Percentiles rank a stretch among this genome's conserved stretches.
Conservation (phyloP, 2,797 vertebrate genomes). For the Enteromius anoplus region DNA sequence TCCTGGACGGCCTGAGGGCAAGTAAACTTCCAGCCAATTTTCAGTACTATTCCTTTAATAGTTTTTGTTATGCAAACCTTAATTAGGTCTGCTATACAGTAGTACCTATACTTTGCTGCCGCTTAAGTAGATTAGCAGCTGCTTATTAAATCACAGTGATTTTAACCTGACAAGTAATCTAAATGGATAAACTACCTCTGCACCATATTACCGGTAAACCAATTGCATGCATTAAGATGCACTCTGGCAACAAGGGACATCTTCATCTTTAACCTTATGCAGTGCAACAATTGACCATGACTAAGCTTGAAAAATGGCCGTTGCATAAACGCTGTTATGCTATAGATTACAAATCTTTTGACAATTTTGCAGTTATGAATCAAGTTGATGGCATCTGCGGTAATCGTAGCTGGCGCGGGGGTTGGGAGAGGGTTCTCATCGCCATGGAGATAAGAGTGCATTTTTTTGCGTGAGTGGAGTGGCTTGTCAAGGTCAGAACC, state of each 20-base stretch:
- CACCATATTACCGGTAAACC: not conserved
- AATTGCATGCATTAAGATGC: not conserved
- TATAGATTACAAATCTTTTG: slow-evolving; percentile 43
- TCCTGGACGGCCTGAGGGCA: not conserved
- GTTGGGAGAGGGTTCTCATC: slow-evolving; percentile 44
- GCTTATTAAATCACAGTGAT: slow-evolving; percentile 22
- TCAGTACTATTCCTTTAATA: not conserved
- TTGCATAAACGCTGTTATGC: slow-evolving; percentile 20
- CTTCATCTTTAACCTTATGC: slow-evolving; percentile 25
- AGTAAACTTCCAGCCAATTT: not conserved
- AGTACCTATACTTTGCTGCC: not conserved
- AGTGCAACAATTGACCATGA: slow-evolving; percentile 2
- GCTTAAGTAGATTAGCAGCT: slow-evolving; percentile 1
- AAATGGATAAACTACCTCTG: slow-evolving; percentile 11
- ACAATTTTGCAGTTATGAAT: slow-evolving; percentile 48
- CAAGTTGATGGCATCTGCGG: slow-evolving; percentile 36
- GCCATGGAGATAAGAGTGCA: slow-evolving; percentile 53
- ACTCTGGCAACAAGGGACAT: not conserved
- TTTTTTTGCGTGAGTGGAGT: slow-evolving; percentile 52
- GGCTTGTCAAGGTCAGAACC: slow-evolving; percentile 51
- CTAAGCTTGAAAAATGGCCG: slow-evolving; percentile 32
- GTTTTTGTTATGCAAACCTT: not conserved
- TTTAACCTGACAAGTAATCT: slow-evolving; percentile 13
- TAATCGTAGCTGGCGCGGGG: slow-evolving; percentile 36
- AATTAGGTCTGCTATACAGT: not conserved